These are phyloP conservation scores for Laticauda laticaudata DNA, from an alignment of 2,113 vertebrate species.

Conservation along the genomic window DNA sequence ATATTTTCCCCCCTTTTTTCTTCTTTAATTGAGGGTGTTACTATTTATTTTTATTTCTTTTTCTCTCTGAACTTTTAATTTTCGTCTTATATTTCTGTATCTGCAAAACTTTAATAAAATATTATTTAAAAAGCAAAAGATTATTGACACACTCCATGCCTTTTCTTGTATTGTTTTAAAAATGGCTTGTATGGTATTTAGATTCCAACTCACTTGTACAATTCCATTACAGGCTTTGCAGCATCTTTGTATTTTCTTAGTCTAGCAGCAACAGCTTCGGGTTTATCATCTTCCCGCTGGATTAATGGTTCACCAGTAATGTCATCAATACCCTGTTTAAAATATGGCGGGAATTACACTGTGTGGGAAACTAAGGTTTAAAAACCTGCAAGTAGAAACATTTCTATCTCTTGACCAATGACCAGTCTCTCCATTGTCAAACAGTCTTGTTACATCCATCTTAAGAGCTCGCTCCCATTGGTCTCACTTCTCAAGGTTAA, in stretches of 20 bases:
- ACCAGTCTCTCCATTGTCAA: not conserved
- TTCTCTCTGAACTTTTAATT: not conserved
- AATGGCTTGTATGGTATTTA: rapidly evolving
- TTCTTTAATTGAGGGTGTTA: no score
- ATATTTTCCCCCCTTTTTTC: not conserved
- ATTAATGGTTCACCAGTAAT: slow-evolving; percentile 86
- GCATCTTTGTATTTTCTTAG: slow-evolving; percentile 93
- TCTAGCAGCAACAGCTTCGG: slow-evolving; percentile 83
- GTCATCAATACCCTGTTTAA: slow-evolving; percentile 86
- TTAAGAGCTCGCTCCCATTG: not conserved
- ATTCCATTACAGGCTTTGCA: slow-evolving; percentile 89
- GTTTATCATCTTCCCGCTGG: slow-evolving; percentile 88
- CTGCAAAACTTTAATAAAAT: not conserved
- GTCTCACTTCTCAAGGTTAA: not conserved
- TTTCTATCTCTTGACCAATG: not conserved
- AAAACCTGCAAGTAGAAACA: not conserved
- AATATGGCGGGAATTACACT: not conserved
- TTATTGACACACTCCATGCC: not conserved
- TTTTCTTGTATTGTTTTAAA: not conserved
- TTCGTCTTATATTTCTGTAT: not conserved
- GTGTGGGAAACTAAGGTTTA: not conserved
- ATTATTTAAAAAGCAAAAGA: not conserved
- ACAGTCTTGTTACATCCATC: not conserved
- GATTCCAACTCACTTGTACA: slow-evolving; percentile 84
- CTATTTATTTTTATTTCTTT: not conserved